These are phyloP conservation scores for Lasioglossum oenotherae DNA, from an alignment of 2,888 invertebrate species.

Conservation along the genomic window DNA sequence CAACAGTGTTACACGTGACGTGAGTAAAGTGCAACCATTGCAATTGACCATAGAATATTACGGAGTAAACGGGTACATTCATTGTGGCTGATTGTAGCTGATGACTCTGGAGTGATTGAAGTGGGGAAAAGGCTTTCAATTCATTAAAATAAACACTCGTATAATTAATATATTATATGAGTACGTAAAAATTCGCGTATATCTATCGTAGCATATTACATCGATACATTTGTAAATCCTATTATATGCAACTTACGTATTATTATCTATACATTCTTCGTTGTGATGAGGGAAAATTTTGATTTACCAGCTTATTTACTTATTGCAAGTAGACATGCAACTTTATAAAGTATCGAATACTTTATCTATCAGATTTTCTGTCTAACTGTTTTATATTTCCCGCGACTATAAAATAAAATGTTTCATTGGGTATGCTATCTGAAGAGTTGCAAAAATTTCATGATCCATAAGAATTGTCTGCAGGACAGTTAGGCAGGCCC, in stretches of 20 bases:
- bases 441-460: conserved; percentile 12
- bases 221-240: background rate
- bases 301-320: background rate
- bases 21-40: background rate
- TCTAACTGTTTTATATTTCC: conserved; percentile 28
- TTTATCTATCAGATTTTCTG: background rate
- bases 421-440: conserved; percentile 39
- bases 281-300: background rate
- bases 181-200: background rate
- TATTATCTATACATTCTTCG: background rate
- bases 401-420: conserved; percentile 16
- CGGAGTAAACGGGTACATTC: background rate
- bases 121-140: background rate
- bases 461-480: conserved; percentile 44
- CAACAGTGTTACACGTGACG: conserved; percentile 1
- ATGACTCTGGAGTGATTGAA: background rate
- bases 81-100: background rate
- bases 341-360: background rate
- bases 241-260: background rate
- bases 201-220: background rate
- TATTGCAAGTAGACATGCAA: background rate
- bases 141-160: background rate
- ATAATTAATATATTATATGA: background rate
- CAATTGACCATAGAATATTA: conserved; percentile 8
- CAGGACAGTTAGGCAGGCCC: conserved; percentile 51